Percentiles rank a stretch among this genome's conserved stretches.
Evolutionary conservation across 2,888 invertebrate genomes (phyloP).

Genomic region (Lithophane socia): DNA sequence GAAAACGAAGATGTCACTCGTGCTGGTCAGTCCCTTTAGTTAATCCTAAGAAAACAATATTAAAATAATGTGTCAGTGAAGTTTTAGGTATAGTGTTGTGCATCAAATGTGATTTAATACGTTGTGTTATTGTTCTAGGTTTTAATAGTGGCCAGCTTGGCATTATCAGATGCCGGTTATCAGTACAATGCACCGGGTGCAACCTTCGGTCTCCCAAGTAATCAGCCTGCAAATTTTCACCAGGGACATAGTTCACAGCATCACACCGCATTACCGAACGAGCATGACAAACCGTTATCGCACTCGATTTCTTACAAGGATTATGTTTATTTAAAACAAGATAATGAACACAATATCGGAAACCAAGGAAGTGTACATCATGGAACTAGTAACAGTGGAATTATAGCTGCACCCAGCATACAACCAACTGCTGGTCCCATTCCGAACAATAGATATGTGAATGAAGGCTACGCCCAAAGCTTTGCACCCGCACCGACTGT

Average conservation of each 20-base stretch:
- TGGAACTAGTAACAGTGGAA: background rate
- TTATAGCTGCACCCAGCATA: background rate
- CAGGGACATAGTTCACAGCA: slow-evolving; percentile 4
- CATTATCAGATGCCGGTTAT: slow-evolving; percentile 56
- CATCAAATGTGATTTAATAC: slow-evolving; percentile 26
- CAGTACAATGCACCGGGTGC: slow-evolving; percentile 42
- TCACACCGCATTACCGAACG: slow-evolving; percentile 11
- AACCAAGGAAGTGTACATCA: slow-evolving; percentile 11
- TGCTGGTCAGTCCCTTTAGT: slow-evolving; percentile 74
- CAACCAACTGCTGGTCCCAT: background rate
- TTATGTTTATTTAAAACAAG: slow-evolving; percentile 68
- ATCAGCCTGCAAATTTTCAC: slow-evolving; percentile 11
- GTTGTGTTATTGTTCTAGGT: slow-evolving; percentile 59
- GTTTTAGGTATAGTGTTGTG: slow-evolving; percentile 31
- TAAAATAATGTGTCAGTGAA: slow-evolving; percentile 22
- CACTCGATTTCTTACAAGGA: slow-evolving; percentile 70
- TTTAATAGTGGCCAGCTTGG: slow-evolving; percentile 37
- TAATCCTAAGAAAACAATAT: background rate
- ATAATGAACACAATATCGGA: slow-evolving; percentile 49
- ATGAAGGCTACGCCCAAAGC: slow-evolving; percentile 30
- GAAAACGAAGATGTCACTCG: slow-evolving; percentile 68
- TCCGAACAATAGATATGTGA: slow-evolving; percentile 28
- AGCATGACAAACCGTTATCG: slow-evolving; percentile 62
- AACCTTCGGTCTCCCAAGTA: background rate
- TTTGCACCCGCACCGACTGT: background rate